Conservation (phyloP, 2,113 vertebrate species). For the Argyrosomus japonicus region DNA sequence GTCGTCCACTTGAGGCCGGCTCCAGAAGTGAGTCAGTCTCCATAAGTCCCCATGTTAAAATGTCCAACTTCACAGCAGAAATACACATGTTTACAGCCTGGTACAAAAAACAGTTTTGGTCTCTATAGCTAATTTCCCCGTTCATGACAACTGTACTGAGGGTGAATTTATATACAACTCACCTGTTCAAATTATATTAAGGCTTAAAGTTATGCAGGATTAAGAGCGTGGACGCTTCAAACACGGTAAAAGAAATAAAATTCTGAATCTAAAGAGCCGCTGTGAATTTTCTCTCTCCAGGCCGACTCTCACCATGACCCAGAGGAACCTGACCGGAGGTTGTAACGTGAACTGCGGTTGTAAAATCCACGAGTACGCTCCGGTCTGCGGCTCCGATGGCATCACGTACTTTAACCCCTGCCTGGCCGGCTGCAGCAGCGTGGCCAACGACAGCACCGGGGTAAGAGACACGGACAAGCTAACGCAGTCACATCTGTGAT, state of each 20-base stretch:
- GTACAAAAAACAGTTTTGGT: no score
- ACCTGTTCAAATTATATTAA: no score
- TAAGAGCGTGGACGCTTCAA: neutral
- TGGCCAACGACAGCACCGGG: constrained; percentile 92
- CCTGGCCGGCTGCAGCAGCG: constrained; percentile 92
- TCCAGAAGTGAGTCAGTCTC: no score
- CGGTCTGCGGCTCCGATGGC: constrained; percentile 98
- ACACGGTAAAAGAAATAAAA: neutral
- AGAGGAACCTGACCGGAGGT: constrained; percentile 96
- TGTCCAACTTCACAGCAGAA: no score
- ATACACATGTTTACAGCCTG: no score
- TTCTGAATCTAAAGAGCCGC: neutral
- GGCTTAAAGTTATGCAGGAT: no score
- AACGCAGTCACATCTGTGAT: neutral
- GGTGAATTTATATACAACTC: no score
- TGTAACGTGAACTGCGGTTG: constrained; percentile 99
- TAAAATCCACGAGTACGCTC: constrained; percentile 95
- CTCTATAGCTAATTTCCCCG: no score
- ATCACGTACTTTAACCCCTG: constrained; percentile 99
- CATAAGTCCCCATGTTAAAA: no score
- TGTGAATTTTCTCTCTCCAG: constrained; percentile 71
- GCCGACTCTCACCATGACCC: constrained; percentile 95
- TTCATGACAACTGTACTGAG: no score
- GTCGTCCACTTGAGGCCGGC: no score
- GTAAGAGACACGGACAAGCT: constrained; percentile 76